These are phyloP conservation scores for Paradoxurus hermaphroditus DNA, from an alignment of 2,113 vertebrate genomes.

Conservation along the genomic window DNA sequence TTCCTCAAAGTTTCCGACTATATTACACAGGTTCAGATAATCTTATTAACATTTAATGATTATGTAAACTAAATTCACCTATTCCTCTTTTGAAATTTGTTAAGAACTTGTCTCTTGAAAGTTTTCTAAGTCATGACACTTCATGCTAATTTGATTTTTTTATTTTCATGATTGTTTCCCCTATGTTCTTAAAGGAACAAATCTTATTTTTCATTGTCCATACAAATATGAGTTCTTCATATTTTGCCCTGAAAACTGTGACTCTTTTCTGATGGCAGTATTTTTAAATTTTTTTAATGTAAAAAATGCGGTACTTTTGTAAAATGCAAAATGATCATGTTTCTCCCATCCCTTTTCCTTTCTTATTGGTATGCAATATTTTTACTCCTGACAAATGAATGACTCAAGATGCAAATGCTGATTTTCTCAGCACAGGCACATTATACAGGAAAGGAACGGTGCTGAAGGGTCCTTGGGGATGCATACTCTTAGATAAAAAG, in stretches of 20 bases:
- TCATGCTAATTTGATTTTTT: constrained; percentile 10
- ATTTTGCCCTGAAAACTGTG: not conserved
- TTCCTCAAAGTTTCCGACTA: not conserved
- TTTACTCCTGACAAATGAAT: not conserved
- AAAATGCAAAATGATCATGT: not conserved
- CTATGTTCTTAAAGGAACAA: constrained; percentile 9
- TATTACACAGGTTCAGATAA: constrained; percentile 17
- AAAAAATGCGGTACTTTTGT: not conserved
- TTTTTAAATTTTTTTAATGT: not conserved
- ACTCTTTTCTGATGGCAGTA: not conserved
- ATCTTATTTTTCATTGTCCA: constrained; percentile 2
- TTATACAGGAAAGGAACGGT: not conserved
- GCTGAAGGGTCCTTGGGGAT: not conserved
- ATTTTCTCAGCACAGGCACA: not conserved
- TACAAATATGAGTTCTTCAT: not conserved
- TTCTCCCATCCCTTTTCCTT: not conserved
- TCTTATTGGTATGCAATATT: not conserved
- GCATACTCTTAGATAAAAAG: not conserved
- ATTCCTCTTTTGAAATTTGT: constrained; percentile 29
- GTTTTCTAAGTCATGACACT: constrained; percentile 19
- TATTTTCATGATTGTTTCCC: not conserved
- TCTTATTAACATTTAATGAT: constrained; percentile 49
- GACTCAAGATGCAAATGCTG: not conserved
- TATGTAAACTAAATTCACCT: constrained; percentile 20
- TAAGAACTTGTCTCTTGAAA: constrained; percentile 20